phyloP scores from a whole-genome alignment of 2,888 invertebrate genomes.

The Oligia latruncula region DNA sequence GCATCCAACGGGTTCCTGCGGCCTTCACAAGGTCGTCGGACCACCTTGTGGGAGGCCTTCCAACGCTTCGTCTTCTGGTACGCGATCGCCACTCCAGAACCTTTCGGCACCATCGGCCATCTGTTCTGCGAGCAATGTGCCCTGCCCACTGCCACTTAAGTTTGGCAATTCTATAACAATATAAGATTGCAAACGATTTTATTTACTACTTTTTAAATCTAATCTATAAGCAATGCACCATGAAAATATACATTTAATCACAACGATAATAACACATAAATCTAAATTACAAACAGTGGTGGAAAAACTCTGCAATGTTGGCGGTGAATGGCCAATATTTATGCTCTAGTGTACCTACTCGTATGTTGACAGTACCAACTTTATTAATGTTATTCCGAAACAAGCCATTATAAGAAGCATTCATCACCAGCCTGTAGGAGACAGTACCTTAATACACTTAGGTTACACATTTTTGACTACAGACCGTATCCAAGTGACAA shows the following conservation, averaged over 20 bases:
- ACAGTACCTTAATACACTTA: conserved; percentile 13
- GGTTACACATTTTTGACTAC: neutral
- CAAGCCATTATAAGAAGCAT: neutral
- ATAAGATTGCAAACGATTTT: neutral
- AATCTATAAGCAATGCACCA: conserved; percentile 6
- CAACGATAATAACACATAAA: conserved; percentile 5
- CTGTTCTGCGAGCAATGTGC: too few species aligned
- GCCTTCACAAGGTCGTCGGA: too few species aligned
- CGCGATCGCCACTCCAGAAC: too few species aligned
- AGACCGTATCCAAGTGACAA: conserved; percentile 16
- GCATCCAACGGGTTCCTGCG: too few species aligned
- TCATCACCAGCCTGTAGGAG: conserved; percentile 11
- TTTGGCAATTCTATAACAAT: neutral
- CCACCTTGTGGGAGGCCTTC: too few species aligned
- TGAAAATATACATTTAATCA: neutral
- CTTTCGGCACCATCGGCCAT: too few species aligned
- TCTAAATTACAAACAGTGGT: conserved; percentile 3
- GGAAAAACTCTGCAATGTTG: conserved; percentile 7
- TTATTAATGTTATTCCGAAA: neutral
- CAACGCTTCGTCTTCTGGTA: too few species aligned
- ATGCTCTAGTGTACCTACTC: neutral
- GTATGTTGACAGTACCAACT: neutral
- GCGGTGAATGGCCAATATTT: neutral
- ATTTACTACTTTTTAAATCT: neutral
- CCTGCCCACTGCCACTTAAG: too few species aligned